A percentile compares a stretch with the other conserved stretches of the same genome.
These are phyloP conservation scores for Bombyx mandarina DNA, from an alignment of 1,140 invertebrate genomes.

Conservation along the genomic window DNA sequence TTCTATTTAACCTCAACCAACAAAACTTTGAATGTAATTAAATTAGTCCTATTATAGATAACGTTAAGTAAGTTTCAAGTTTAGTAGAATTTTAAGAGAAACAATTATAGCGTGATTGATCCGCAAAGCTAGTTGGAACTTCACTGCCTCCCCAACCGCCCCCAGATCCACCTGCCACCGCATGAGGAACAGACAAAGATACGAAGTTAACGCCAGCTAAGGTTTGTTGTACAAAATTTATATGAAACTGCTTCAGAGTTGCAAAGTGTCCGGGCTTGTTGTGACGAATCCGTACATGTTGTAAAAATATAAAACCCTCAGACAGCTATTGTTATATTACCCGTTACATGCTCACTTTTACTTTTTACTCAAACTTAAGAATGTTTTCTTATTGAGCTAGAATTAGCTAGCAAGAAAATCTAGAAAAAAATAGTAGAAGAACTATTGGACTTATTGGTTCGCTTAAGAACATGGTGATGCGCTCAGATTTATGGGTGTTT, in stretches of 20 bases:
- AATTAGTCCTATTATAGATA: neutral
- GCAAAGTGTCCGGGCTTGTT: conserved; percentile 21
- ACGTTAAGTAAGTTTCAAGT: conserved; percentile 34
- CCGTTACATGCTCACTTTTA: neutral
- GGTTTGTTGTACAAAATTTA: conserved; percentile 66
- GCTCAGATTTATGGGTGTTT: no score
- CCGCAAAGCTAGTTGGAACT: conserved; percentile 55
- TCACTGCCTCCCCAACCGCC: conserved; percentile 17
- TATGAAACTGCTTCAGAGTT: conserved; percentile 52
- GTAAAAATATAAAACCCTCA: neutral
- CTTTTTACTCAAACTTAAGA: neutral
- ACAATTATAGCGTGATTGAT: conserved; percentile 66
- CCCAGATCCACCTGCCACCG: conserved; percentile 32
- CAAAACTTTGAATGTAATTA: neutral
- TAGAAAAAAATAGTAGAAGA: no score
- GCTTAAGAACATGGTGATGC: no score
- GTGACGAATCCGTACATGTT: conserved; percentile 16
- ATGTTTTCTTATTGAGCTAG: neutral
- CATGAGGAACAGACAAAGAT: conserved; percentile 64
- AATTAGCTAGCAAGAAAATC: no score
- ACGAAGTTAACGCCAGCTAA: conserved; percentile 64
- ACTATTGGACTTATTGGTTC: no score
- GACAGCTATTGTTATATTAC: neutral
- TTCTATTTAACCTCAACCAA: neutral
- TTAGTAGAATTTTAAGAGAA: conserved; percentile 33